Percentiles rank a stretch among this genome's conserved stretches.
Conservation (phyloP, 2,888 invertebrate species). For the Aplocera efformata region DNA sequence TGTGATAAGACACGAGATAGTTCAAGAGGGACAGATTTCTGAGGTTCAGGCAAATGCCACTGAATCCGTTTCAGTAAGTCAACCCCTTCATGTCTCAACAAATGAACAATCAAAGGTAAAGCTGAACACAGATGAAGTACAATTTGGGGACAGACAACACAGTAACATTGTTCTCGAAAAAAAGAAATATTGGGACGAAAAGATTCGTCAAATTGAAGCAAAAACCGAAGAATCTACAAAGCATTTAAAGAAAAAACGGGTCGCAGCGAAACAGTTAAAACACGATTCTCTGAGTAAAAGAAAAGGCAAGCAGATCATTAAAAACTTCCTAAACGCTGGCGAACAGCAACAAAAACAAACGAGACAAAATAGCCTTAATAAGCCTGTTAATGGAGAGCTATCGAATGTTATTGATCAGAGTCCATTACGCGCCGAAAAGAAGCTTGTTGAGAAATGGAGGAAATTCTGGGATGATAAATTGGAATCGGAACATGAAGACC, state of each 20-base stretch:
- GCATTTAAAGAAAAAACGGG: conserved; percentile 52
- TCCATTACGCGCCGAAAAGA: conserved; percentile 35
- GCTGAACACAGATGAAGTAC: conserved; percentile 36
- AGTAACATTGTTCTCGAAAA: conserved; percentile 69
- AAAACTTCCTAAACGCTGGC: conserved; percentile 53
- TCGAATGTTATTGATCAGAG: conserved; percentile 17
- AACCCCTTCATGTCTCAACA: conserved; percentile 53
- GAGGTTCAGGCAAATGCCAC: conserved; percentile 76
- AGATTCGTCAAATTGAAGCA: conserved; percentile 66
- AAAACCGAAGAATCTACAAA: conserved; percentile 55
- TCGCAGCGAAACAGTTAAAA: conserved; percentile 54
- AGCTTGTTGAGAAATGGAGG: conserved; percentile 66
- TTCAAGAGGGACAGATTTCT: conserved; percentile 73
- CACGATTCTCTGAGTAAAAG: conserved; percentile 69
- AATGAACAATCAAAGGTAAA: conserved; percentile 29
- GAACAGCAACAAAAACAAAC: conserved; percentile 29
- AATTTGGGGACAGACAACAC: conserved; percentile 49
- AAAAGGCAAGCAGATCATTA: conserved; percentile 65
- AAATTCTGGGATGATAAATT: conserved; percentile 69
- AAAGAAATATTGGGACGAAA: conserved; percentile 76
- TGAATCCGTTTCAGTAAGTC: conserved; percentile 79
- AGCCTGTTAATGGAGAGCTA: conserved; percentile 26
- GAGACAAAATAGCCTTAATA: conserved; percentile 22
- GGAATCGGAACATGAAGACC: conserved; percentile 43
- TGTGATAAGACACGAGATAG: conserved; percentile 70